These are phyloP conservation scores for Caenorhabditis parvicauda DNA, from an alignment of 2,888 invertebrate genomes.

Conservation along the genomic window DNA sequence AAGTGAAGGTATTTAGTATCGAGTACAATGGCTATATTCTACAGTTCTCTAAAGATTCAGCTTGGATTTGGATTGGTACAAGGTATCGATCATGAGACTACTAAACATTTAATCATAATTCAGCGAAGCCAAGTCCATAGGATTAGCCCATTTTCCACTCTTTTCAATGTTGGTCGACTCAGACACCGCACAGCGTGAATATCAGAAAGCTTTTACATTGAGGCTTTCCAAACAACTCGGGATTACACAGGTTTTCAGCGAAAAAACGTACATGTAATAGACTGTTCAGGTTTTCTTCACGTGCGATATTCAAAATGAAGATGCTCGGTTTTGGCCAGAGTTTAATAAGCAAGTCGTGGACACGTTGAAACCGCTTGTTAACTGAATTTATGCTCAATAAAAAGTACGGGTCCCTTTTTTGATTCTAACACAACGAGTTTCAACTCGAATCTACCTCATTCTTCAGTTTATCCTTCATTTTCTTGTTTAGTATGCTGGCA, in stretches of 20 bases:
- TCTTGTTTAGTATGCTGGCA: no score
- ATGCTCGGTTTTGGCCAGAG: constrained; percentile 27
- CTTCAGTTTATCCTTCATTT: no score
- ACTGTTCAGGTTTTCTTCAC: constrained; percentile 31
- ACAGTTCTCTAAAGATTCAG: no score
- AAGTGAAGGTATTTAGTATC: no score
- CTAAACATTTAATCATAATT: constrained; percentile 3
- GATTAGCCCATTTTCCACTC: constrained; percentile 27
- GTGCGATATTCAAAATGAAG: constrained; percentile 34
- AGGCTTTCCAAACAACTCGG: constrained; percentile 16
- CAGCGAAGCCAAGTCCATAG: constrained; percentile 24
- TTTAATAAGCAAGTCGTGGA: no score
- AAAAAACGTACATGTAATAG: constrained; percentile 1
- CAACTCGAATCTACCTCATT: no score
- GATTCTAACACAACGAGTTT: no score
- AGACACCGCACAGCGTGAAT: constrained; percentile 23
- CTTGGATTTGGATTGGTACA: constrained; percentile 38
- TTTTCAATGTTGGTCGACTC: constrained; percentile 33
- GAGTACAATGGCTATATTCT: no score
- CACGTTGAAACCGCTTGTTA: no score
- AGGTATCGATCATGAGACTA: constrained; percentile 5
- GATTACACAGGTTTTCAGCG: constrained; percentile 15
- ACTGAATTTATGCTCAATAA: no score
- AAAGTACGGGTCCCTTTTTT: no score
- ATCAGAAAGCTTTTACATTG: constrained; percentile 17